Conservation (phyloP, 2,797 vertebrate species). For the Alcedo quadribrachys region DNA sequence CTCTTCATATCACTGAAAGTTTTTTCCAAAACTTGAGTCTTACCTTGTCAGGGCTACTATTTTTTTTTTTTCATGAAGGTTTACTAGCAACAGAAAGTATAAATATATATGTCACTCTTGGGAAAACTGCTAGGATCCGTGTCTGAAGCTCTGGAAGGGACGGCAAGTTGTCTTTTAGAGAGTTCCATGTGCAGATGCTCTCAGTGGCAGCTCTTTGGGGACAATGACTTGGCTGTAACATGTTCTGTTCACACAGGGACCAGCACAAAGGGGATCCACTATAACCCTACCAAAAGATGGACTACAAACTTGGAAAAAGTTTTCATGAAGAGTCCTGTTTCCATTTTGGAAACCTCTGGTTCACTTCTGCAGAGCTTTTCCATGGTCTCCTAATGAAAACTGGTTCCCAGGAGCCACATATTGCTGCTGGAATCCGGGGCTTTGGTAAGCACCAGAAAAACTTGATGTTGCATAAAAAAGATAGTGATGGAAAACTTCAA, state of each 20-base stretch:
- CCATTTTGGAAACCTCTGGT: background rate
- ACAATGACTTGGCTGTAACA: background rate
- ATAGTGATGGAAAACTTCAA: constrained; percentile 36
- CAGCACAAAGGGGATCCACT: background rate
- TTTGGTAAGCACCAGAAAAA: background rate
- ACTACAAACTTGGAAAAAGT: background rate
- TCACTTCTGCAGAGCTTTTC: background rate
- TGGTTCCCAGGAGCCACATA: background rate
- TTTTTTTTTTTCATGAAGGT: background rate
- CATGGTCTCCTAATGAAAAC: background rate
- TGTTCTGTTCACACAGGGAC: background rate
- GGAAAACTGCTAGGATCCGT: background rate
- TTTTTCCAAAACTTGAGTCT: constrained; percentile 13
- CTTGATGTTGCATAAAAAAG: background rate
- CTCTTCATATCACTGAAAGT: background rate
- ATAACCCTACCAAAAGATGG: background rate
- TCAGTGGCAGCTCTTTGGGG: accelerated
- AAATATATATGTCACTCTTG: background rate
- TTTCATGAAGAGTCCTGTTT: background rate
- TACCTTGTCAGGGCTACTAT: background rate
- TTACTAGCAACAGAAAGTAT: background rate
- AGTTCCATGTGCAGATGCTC: background rate
- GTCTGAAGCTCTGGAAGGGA: background rate
- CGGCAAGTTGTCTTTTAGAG: background rate
- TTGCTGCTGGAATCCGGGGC: background rate